Evolutionary conservation across 2,113 vertebrate genomes (phyloP).

Genomic region (Apeltes quadracus): DNA sequence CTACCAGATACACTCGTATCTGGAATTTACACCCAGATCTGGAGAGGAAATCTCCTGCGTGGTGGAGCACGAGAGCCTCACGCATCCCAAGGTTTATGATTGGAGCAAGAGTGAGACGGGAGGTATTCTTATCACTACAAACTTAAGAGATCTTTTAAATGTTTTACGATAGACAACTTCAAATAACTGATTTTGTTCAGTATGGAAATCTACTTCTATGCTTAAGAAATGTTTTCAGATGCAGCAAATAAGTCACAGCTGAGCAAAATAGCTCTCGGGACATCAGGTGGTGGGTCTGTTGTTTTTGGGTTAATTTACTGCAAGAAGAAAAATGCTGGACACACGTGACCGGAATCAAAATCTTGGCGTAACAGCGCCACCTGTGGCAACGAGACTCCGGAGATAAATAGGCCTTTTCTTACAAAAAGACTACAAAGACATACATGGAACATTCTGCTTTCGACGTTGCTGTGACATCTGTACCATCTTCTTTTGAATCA

Average conservation of each 20-base stretch:
- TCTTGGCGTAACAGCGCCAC: background rate
- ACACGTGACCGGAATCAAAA: background rate
- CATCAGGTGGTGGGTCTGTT: conserved; percentile 61
- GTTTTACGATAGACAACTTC: background rate
- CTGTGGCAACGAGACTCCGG: background rate
- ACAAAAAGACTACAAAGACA: background rate
- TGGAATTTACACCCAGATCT: conserved; percentile 50
- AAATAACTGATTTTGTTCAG: background rate
- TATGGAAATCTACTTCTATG: background rate
- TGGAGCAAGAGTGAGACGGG: conserved; percentile 52
- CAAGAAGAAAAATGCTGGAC: conserved; percentile 31
- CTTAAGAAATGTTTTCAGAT: conserved; percentile 31
- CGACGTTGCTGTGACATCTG: background rate
- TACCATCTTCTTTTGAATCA: conserved; percentile 3
- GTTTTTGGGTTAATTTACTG: conserved; percentile 63
- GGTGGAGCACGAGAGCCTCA: conserved; percentile 54
- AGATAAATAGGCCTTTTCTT: background rate
- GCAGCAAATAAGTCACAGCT: conserved; percentile 10
- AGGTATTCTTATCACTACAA: background rate
- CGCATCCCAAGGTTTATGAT: conserved; percentile 7
- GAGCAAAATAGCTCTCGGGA: conserved; percentile 55
- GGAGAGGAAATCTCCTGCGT: conserved; percentile 54
- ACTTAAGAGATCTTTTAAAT: background rate
- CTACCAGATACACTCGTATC: conserved; percentile 56
- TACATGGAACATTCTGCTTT: background rate